Conservation (phyloP, 2,113 vertebrate species). For the Holacanthus passer region DNA sequence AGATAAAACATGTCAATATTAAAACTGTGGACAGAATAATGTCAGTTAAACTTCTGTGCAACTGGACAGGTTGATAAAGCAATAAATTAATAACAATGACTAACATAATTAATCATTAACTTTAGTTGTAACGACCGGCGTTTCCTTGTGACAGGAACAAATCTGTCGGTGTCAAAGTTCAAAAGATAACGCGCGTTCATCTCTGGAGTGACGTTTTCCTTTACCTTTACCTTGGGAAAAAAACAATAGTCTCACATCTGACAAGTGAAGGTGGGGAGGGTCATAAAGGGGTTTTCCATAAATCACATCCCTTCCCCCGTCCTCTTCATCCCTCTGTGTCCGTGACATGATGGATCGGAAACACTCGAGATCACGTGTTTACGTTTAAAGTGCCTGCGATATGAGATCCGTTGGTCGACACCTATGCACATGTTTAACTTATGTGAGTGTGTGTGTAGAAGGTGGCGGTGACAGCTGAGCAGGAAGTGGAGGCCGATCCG, state of each 20-base stretch:
- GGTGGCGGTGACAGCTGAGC: conserved; percentile 20
- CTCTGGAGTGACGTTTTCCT: not conserved
- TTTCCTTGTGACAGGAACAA: conserved; percentile 1
- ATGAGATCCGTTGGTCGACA: conserved; percentile 46
- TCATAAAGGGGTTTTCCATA: conserved; percentile 15
- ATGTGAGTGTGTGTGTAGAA: conserved; percentile 4
- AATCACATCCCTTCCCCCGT: conserved; percentile 1
- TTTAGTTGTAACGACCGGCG: not conserved
- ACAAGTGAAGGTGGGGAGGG: conserved; percentile 27
- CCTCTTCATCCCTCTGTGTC: conserved; percentile 27
- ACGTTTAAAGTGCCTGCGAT: conserved; percentile 41
- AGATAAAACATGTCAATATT: too few relatives aligned
- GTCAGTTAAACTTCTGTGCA: not conserved
- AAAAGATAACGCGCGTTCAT: conserved; percentile 12
- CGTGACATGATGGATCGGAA: conserved; percentile 52
- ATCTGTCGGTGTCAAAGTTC: conserved; percentile 23
- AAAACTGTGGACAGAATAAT: not conserved
- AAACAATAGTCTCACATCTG: conserved; percentile 21
- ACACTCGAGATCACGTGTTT: conserved; percentile 59
- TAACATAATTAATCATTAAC: conserved; percentile 14
- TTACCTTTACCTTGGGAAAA: not conserved
- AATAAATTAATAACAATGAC: conserved; percentile 6
- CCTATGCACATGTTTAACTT: conserved; percentile 58
- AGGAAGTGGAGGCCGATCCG: conserved; percentile 58
- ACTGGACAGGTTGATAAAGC: not conserved